These are phyloP conservation scores for Gouania willdenowi DNA, from an alignment of 2,797 vertebrate genomes.

Conservation along the genomic window DNA sequence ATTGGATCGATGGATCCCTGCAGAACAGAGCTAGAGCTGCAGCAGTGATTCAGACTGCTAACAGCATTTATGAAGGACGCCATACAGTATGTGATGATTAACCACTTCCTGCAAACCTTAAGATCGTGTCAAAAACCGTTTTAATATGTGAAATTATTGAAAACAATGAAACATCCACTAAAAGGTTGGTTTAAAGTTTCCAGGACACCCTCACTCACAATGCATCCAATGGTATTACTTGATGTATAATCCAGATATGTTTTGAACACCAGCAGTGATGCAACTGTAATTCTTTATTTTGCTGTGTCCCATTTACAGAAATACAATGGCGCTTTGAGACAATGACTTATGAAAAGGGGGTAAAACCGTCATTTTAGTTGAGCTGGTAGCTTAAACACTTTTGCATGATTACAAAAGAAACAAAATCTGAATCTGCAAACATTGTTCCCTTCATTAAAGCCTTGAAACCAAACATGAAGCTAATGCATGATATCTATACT, in stretches of 20 bases:
- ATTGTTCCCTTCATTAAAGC: conserved; percentile 90
- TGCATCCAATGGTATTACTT: conserved; percentile 58
- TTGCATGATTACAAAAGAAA: conserved; percentile 36
- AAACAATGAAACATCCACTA: conserved; percentile 84
- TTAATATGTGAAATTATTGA: conserved; percentile 90
- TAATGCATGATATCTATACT: conserved; percentile 62
- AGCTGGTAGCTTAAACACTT: conserved; percentile 67
- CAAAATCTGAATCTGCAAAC: conserved; percentile 41
- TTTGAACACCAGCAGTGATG: conserved; percentile 69
- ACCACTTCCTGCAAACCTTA: conserved; percentile 21
- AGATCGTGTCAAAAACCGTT: conserved; percentile 57
- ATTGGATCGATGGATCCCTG: conserved; percentile 40
- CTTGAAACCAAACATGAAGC: conserved; percentile 77
- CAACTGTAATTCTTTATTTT: conserved; percentile 72
- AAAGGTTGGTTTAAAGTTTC: too few relatives aligned
- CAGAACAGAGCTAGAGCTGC: conserved; percentile 33
- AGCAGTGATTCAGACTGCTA: conserved; percentile 22
- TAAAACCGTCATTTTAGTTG: conserved; percentile 53
- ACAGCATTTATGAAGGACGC: too few relatives aligned
- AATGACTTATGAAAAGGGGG: conserved; percentile 51
- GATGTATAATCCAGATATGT: conserved; percentile 64
- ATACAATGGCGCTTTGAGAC: conserved; percentile 55
- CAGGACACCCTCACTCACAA: too few relatives aligned
- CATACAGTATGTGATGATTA: background rate
- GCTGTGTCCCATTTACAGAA: conserved; percentile 72